Percentiles rank a stretch among this genome's conserved stretches.
Evolutionary conservation across 2,797 vertebrate genomes (phyloP).

Genomic region (Emydoidea blandingii): DNA sequence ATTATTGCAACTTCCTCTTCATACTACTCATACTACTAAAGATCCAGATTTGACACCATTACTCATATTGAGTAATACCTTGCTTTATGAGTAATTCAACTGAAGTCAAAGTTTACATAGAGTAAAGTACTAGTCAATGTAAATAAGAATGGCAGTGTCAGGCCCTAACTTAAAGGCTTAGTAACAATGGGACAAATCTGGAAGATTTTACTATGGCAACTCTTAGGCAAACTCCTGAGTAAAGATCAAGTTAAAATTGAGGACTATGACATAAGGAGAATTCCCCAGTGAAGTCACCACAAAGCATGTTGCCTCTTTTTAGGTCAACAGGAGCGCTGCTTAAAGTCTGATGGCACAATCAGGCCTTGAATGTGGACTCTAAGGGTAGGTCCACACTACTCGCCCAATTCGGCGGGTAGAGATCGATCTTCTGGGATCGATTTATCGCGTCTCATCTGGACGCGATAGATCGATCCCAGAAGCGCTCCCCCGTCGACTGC

Average conservation of each 20-base stretch:
- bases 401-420: too few species aligned
- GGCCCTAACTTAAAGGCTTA: background rate
- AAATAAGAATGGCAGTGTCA: background rate
- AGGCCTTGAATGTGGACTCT: rapidly evolving
- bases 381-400: too few species aligned
- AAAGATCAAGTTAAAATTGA: background rate
- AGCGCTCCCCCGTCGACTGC: too few species aligned
- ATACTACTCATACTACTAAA: too few species aligned
- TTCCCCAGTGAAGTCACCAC: background rate
- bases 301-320: rapidly evolving
- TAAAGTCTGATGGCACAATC: background rate
- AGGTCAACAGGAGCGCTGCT: background rate
- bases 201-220: background rate
- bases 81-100: background rate
- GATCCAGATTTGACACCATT: background rate
- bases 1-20: background rate
- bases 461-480: too few species aligned
- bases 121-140: background rate
- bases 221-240: background rate
- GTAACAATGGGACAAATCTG: background rate
- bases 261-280: too few species aligned
- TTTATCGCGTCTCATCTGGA: too few species aligned
- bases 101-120: background rate
- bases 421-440: too few species aligned
- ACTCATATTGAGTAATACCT: background rate